Evolutionary conservation across 2,797 vertebrate genomes (phyloP), one percentile per base, ranked within the genome.

Genomic region (Gallinago stenura): DNA sequence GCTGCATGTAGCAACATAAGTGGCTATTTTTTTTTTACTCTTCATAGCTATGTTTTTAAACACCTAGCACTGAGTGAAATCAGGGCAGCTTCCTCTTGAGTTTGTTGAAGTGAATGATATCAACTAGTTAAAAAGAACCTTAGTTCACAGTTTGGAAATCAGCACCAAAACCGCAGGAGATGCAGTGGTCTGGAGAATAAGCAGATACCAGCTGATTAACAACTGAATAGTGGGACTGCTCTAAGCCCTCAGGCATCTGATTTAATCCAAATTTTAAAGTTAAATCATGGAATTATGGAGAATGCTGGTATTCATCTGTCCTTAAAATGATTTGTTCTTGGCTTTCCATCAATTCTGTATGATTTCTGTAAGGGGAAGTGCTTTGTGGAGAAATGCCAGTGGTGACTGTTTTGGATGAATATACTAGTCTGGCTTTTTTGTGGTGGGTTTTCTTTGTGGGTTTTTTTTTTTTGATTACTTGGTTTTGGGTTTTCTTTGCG

Each of bases 311-410:
- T 89, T 96, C 51, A 84, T 79, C 70, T 72, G 50, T 76, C 82
- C 51, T 75, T 62, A 43, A 75, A 20, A 87, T 83, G 50, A 45
- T 54, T 79, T 90, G 54, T 90, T 91, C 83, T 90, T 96, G 86
- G 91, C 87, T 75, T 72, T 90, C 15, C 28, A 50, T 86, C 82
- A 87, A 7, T 68, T 89, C 45, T 46, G n/a, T 62, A 43, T 33
- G 37, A 91, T 57, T 85, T 92, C 82, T 92, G 46, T 62, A 56
- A 68, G 10, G 30, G 65, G 46, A 91, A 87, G 25, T 50, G 37
- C 20, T 88, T 61, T 58, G 20, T 76, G 84, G 37, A 79, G 70
- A 83, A 84, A 90, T 90, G 51, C 53, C 62, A 93, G 43, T 39
- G 56, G 81, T 82, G 64, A 79, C 64, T 69, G 46, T 82, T 75